Conservation (phyloP, 2,888 invertebrate species). For the Drepanosiphum platanoidis region DNA sequence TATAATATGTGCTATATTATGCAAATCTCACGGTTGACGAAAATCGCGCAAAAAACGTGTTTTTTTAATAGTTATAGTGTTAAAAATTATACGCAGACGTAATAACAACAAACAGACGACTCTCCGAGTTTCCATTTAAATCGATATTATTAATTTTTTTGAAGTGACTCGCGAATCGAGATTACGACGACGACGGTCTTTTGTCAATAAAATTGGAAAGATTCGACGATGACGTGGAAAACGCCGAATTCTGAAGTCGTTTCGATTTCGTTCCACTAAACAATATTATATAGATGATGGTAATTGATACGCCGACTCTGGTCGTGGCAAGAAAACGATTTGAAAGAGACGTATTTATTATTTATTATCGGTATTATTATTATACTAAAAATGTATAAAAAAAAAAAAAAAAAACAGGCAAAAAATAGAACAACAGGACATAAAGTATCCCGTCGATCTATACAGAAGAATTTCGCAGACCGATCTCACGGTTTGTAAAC, state of each 20-base stretch:
- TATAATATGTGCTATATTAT: no score
- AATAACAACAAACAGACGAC: no score
- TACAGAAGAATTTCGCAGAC: conserved; percentile 4
- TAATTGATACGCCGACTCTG: neutral
- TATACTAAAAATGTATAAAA: conserved; percentile 2
- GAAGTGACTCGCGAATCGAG: no score
- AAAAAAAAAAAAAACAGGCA: neutral
- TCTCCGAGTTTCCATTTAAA: no score
- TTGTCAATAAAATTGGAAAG: neutral
- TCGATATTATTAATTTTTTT: no score
- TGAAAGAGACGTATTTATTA: neutral
- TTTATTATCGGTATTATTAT: no score
- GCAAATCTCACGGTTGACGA: no score
- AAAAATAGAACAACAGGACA: conserved; percentile 11
- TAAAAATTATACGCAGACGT: no score
- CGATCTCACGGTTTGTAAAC: conserved; percentile 20
- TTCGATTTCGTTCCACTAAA: conserved; percentile 29
- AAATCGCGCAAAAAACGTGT: no score
- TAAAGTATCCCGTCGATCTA: neutral
- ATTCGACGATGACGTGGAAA: neutral
- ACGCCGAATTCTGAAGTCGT: neutral
- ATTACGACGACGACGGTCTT: no score
- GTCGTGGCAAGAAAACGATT: neutral
- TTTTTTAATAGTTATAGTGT: no score
- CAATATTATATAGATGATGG: neutral